phyloP scores from a whole-genome alignment of 2,113 vertebrate genomes.

The Spheniscus mendiculus region DNA sequence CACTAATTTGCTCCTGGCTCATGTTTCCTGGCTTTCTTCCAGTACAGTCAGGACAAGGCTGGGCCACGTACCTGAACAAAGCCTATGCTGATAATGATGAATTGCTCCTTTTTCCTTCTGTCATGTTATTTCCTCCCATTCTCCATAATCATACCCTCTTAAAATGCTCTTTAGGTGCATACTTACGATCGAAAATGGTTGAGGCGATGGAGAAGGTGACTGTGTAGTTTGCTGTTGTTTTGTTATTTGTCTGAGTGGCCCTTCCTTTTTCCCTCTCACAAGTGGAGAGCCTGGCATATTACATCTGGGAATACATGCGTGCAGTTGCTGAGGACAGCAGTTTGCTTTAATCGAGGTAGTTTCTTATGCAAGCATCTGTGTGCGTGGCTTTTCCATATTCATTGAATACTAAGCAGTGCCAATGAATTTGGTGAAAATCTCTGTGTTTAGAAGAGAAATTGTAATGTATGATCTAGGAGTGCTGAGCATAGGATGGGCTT shows the following conservation, averaged over 20 bases:
- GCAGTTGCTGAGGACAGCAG: neutral
- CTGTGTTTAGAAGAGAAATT: neutral
- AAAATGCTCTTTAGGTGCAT: neutral
- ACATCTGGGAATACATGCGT: neutral
- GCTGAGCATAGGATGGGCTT: neutral
- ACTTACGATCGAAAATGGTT: neutral
- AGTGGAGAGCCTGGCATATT: neutral
- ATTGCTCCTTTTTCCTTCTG: neutral
- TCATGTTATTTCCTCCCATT: neutral
- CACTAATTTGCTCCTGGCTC: neutral
- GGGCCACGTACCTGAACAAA: neutral
- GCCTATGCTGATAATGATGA: neutral
- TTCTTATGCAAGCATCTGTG: neutral
- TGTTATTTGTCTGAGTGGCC: neutral
- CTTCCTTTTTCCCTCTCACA: neutral
- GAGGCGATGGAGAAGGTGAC: neutral
- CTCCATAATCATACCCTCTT: neutral
- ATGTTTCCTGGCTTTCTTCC: neutral
- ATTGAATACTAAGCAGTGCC: neutral
- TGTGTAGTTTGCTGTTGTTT: neutral
- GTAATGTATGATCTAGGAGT: neutral
- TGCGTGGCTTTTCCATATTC: neutral
- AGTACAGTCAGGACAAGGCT: neutral
- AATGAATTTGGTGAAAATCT: neutral
- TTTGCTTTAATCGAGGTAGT: slow-evolving; percentile 2